A percentile compares a stretch with the other conserved stretches of the same genome.
Conservation (phyloP, 2,797 vertebrate genomes). For the Crocodylus rhombifer region DNA sequence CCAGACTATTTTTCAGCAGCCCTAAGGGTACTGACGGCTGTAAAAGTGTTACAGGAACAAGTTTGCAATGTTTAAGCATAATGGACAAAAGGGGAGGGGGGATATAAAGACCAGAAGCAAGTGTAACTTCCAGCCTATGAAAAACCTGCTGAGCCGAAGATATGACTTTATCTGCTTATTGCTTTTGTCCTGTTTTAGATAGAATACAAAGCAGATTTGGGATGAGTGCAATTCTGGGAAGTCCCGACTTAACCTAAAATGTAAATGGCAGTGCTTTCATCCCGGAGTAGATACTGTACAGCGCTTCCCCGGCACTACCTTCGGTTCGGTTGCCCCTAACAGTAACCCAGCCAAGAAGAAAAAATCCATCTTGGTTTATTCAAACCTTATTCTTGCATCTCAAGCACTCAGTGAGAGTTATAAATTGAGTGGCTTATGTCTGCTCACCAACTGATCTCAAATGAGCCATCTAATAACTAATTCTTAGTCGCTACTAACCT, state of each 20-base stretch:
- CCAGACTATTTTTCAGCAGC: neutral
- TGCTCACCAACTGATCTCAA: constrained; percentile 3
- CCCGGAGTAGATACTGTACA: neutral
- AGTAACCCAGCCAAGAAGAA: neutral
- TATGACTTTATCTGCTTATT: neutral
- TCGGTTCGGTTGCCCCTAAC: neutral
- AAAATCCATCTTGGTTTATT: neutral
- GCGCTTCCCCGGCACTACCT: neutral
- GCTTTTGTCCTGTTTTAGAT: neutral
- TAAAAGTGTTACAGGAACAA: neutral
- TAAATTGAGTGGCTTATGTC: neutral
- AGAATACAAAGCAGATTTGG: neutral
- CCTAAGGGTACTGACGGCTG: neutral
- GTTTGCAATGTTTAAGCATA: neutral
- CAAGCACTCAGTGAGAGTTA: neutral
- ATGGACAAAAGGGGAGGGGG: neutral
- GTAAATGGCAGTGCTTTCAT: too few species aligned
- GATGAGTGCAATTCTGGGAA: neutral
- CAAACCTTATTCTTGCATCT: neutral
- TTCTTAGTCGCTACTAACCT: constrained; percentile 34
- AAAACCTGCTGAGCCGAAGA: neutral
- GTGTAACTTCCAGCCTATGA: neutral
- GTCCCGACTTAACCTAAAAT: neutral
- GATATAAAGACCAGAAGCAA: neutral
- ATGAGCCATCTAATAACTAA: neutral